phyloP scores from a whole-genome alignment of 2,888 invertebrate genomes.

The Glyphotaelius pellucidus region DNA sequence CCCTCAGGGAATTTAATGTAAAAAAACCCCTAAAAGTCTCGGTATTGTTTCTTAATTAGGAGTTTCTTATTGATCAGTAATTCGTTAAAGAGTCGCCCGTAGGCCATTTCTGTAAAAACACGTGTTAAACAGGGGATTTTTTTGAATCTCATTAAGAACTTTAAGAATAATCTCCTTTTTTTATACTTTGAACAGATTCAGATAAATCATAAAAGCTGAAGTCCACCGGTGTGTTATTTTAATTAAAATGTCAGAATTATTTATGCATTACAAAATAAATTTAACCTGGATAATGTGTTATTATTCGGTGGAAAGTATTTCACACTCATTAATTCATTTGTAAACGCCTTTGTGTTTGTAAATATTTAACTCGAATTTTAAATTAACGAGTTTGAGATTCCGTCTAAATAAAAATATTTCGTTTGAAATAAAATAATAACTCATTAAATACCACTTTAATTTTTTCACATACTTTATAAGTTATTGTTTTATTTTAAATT shows the following conservation, averaged over 20 bases:
- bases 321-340: neutral
- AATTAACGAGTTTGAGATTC: neutral
- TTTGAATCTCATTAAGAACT: conserved; percentile 26
- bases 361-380: neutral
- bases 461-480: no score
- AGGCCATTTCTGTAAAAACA: neutral
- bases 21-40: neutral
- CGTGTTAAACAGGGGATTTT: neutral
- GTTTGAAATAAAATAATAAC: no score
- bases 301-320: neutral
- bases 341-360: neutral
- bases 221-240: conserved; percentile 30
- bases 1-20: no score
- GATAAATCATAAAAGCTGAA: neutral
- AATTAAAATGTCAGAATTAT: conserved; percentile 41
- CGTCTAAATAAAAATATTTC: neutral
- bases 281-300: neutral
- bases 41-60: neutral
- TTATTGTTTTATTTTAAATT: no score
- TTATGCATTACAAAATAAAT: conserved; percentile 21
- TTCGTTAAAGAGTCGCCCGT: neutral
- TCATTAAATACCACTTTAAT: no score
- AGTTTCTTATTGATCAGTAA: neutral
- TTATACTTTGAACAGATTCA: conserved; percentile 28
- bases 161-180: conserved; percentile 7